These are phyloP conservation scores for Carposina sasakii DNA, from an alignment of 1,140 invertebrate genomes.

Conservation along the genomic window DNA sequence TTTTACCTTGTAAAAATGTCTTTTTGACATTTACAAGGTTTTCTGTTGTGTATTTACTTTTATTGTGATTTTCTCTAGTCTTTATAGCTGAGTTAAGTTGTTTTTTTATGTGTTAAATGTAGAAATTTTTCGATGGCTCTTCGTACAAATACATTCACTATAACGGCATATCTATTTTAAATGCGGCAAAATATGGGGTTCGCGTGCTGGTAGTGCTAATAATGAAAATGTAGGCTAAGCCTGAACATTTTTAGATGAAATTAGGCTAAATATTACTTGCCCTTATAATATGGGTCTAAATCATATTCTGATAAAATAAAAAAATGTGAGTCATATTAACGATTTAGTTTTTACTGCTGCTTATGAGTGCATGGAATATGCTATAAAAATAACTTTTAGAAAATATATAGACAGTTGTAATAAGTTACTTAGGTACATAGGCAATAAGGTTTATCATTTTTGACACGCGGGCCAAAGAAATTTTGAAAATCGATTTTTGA, in stretches of 20 bases:
- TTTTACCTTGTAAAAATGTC: neutral
- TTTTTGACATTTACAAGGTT: neutral
- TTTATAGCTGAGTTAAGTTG: neutral
- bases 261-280: constrained; percentile 2
- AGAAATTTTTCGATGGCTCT: neutral
- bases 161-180: neutral
- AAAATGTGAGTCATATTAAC: constrained; percentile 62
- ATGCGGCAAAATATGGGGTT: neutral
- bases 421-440: neutral
- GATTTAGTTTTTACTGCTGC: constrained; percentile 51
- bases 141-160: no score
- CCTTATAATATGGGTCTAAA: constrained; percentile 4
- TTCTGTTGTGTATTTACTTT: neutral
- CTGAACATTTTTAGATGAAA: neutral
- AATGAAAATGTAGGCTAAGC: constrained; percentile 7
- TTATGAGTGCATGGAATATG: constrained; percentile 49
- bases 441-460: neutral
- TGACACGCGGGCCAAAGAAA: constrained; percentile 51
- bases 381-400: constrained; percentile 53
- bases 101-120: neutral
- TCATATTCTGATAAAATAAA: constrained; percentile 1
- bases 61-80: neutral
- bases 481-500: constrained; percentile 32
- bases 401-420: constrained; percentile 32
- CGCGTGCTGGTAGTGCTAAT: constrained; percentile 16